Conservation (phyloP, 2,113 vertebrate species). For the Leptobrachium ailaonicum region DNA sequence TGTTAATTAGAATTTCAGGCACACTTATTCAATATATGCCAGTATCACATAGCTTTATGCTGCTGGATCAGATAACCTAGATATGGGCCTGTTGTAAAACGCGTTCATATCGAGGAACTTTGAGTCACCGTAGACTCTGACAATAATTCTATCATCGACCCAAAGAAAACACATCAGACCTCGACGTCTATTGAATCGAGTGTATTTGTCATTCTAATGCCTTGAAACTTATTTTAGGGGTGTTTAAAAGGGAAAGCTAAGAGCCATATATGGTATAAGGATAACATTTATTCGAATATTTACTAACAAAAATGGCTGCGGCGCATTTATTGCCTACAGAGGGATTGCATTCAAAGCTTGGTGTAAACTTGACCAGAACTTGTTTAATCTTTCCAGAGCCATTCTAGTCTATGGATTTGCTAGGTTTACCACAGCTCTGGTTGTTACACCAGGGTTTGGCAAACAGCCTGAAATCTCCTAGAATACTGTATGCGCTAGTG, state of each 20-base stretch:
- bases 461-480: no score
- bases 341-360: no score
- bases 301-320: background rate
- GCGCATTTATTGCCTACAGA: background rate
- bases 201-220: background rate
- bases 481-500: no score
- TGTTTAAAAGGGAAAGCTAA: background rate
- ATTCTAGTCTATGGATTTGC: no score
- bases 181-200: background rate
- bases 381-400: no score
- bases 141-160: background rate
- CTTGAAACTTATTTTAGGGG: slow-evolving; percentile 8
- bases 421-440: no score
- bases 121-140: background rate
- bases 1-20: no score
- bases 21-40: no score
- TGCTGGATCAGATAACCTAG: background rate
- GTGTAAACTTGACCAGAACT: no score
- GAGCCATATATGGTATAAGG: slow-evolving; percentile 15
- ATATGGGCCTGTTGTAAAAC: background rate
- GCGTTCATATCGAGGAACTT: background rate
- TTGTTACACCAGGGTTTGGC: no score
- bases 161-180: background rate
- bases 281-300: slow-evolving; percentile 13
- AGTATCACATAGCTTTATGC: background rate